These are phyloP conservation scores for Arenaria interpres DNA, from an alignment of 2,113 vertebrate genomes.

Conservation along the genomic window DNA sequence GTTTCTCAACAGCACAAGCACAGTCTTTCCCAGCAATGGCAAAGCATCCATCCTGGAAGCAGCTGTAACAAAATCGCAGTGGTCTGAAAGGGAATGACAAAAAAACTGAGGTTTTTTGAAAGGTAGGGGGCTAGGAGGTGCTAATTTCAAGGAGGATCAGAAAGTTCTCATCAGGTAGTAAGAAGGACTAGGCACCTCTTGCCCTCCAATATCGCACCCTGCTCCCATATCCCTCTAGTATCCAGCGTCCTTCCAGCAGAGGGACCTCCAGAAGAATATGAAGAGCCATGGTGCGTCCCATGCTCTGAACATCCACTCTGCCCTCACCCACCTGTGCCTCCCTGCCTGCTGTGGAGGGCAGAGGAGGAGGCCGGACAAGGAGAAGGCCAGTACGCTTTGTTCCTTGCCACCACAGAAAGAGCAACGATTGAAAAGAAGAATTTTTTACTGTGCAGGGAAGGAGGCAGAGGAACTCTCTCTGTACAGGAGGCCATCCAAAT, in stretches of 20 bases:
- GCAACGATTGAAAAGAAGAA: background rate
- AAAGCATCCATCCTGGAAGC: background rate
- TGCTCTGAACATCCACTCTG: background rate
- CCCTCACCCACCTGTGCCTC: rapidly evolving
- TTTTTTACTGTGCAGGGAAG: background rate
- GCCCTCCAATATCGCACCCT: background rate
- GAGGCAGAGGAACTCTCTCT: background rate
- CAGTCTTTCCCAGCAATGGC: background rate
- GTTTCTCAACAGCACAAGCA: slow-evolving; percentile 21
- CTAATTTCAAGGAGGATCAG: background rate
- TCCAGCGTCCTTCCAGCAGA: background rate
- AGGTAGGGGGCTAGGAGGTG: background rate
- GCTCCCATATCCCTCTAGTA: background rate
- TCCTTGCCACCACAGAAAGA: background rate
- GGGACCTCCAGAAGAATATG: background rate
- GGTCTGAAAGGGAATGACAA: background rate
- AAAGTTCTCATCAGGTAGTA: background rate
- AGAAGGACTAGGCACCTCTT: background rate
- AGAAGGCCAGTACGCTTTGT: background rate
- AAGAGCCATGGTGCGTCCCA: rapidly evolving
- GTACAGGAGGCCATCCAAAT: background rate
- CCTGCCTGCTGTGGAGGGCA: rapidly evolving
- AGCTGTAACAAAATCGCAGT: background rate
- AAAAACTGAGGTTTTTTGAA: background rate
- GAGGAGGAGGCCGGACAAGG: rapidly evolving